Base-by-base conservation (phyloP, 1,140 invertebrate species). In the Drosophila santomea region DNA sequence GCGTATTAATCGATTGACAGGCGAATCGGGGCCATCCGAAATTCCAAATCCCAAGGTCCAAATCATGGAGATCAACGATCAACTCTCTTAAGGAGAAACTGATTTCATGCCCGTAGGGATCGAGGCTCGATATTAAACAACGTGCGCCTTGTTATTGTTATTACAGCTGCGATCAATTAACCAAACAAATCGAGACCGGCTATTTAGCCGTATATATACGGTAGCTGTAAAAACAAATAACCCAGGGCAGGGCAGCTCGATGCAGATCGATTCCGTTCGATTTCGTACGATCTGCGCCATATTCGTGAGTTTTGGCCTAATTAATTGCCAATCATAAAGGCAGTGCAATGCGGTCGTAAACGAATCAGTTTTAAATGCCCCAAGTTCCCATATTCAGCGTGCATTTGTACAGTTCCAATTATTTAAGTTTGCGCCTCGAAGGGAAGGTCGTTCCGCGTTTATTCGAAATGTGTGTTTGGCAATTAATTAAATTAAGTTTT, bases 401-500 rank as follows among this genome's bases (percentile, higher is more conserved):
- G 8, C 50, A 56, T 25, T 52, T 39, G 60, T 69, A 61, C 74
- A 63, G 43, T 44, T 74, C 67, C 83, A 86, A 88, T 88, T 88
- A 88, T 89, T 88, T 80, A 88, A 80, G 83, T 88, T 88, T 88
- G 83, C 83, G 83, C 83, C 83, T 88, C 47, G 85, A 73, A 57
- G 68, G 51, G 43, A 74, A 56, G 52, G 75, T 47, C 52, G 64
- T 41, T 50, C 54, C 56, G 51, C 63, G 72, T 81, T 82, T 74
- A 81, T 79, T 63, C 62, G 45, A 66, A 67, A 79, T 75, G 59
- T 78, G 68, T 80, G 83, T 88, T 83, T 88, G 79, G 83, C 84
- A 88, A 88, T 88, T 88, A 88, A 88, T 88, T 88, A 88, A 88
- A 88, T 88, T 88, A 88, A 88, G 72, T 88, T 88, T 88, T 88